Conservation (phyloP, 2,113 vertebrate genomes). For the Prolemur simus region DNA sequence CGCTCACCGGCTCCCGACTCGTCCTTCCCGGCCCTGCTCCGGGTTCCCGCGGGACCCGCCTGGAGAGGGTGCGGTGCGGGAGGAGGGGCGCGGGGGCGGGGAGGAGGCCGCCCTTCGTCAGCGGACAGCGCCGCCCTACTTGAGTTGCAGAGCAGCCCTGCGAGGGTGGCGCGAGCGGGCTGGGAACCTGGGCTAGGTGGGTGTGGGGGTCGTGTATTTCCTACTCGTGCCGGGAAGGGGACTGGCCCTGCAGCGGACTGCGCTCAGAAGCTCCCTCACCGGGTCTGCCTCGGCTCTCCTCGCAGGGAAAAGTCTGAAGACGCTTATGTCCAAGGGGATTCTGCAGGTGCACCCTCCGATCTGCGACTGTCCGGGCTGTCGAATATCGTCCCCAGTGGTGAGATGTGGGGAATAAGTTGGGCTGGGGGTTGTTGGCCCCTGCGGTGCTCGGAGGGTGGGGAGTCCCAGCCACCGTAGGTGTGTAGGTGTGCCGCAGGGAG, state of each 20-base stretch:
- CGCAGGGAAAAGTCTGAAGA: conserved; percentile 99
- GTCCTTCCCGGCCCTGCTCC: neutral
- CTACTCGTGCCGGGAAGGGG: neutral
- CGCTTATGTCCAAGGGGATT: conserved; percentile 99
- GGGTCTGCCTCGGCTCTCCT: conserved; percentile 29
- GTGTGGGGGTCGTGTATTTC: neutral
- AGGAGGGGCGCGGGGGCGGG: neutral
- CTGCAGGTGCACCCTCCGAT: conserved; percentile 99
- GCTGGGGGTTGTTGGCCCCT: conserved; percentile 2
- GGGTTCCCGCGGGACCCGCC: neutral
- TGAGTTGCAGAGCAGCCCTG: neutral
- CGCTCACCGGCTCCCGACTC: neutral
- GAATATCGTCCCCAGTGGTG: conserved; percentile 99
- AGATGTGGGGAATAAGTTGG: conserved; percentile 85
- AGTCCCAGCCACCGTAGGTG: neutral
- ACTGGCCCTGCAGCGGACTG: neutral
- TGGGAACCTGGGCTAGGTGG: neutral
- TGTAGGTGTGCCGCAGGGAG: neutral
- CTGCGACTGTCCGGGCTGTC: conserved; percentile 99
- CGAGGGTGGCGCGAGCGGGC: neutral
- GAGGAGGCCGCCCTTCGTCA: neutral
- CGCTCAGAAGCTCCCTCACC: neutral
- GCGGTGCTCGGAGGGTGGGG: neutral
- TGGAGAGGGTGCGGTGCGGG: neutral
- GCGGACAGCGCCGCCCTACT: neutral